These are phyloP conservation scores for Philopotamus ludificatus DNA, from an alignment of 1,140 invertebrate species.

Conservation along the genomic window DNA sequence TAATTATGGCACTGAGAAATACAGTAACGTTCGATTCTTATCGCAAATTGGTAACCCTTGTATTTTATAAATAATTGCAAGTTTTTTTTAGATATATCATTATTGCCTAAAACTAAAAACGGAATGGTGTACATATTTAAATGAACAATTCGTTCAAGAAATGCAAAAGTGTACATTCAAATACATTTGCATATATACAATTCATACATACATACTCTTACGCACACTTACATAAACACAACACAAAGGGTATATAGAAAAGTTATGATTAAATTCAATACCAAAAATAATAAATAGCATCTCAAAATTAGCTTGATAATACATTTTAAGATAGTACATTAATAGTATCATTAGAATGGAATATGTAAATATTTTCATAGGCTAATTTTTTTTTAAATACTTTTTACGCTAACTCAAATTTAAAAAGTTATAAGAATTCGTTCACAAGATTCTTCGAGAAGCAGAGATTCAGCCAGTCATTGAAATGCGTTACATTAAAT, in stretches of 20 bases:
- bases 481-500: neutral
- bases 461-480: too few species aligned
- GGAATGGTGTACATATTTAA: neutral
- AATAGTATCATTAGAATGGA: neutral
- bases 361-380: neutral
- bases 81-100: neutral
- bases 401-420: neutral
- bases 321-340: neutral
- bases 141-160: neutral
- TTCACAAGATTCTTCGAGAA: neutral
- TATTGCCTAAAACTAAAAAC: neutral
- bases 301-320: too few species aligned
- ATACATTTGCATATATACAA: neutral
- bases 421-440: neutral
- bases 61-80: neutral
- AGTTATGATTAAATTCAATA: neutral
- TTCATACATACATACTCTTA: neutral
- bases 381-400: neutral
- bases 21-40: neutral
- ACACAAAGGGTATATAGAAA: neutral
- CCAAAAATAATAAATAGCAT: neutral
- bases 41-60: neutral
- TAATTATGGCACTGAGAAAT: neutral
- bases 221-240: slow-evolving; percentile 1
- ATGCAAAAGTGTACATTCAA: neutral